Conservation (phyloP, 2,888 invertebrate species). For the Odontocerum albicorne region DNA sequence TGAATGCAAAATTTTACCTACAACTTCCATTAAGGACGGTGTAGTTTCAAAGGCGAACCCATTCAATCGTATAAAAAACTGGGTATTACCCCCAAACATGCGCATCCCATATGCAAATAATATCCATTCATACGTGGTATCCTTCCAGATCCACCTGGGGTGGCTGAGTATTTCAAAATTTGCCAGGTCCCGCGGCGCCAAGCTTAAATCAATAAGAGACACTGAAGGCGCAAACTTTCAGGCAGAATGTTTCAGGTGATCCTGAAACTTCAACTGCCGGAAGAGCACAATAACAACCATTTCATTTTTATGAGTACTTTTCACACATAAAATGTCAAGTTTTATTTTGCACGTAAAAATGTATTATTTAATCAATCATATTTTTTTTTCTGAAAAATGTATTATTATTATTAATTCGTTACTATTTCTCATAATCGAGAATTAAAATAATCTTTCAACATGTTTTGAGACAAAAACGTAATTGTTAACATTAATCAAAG, state of each 20-base stretch:
- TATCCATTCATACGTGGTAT: conserved; percentile 33
- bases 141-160: conserved; percentile 31
- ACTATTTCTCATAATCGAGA: too few relatives aligned
- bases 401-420: neutral
- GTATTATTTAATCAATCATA: neutral
- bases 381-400: neutral
- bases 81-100: conserved; percentile 22
- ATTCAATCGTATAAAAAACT: conserved; percentile 22
- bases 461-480: too few relatives aligned
- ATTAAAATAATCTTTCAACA: too few relatives aligned
- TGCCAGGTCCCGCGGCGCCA: conserved; percentile 31
- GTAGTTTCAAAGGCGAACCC: conserved; percentile 9
- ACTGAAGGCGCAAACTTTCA: conserved; percentile 16
- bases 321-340: too few relatives aligned
- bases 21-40: conserved; percentile 10
- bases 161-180: conserved; percentile 28
- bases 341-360: neutral
- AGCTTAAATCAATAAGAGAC: conserved; percentile 31
- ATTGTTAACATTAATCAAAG: too few relatives aligned
- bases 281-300: too few relatives aligned
- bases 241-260: conserved; percentile 1
- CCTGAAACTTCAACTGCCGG: too few relatives aligned
- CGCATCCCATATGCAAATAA: conserved; percentile 35
- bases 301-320: too few relatives aligned
- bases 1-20: conserved; percentile 9